These are phyloP conservation scores for Zaprionus ornatus DNA, from an alignment of 1,140 invertebrate genomes.

Conservation along the genomic window DNA sequence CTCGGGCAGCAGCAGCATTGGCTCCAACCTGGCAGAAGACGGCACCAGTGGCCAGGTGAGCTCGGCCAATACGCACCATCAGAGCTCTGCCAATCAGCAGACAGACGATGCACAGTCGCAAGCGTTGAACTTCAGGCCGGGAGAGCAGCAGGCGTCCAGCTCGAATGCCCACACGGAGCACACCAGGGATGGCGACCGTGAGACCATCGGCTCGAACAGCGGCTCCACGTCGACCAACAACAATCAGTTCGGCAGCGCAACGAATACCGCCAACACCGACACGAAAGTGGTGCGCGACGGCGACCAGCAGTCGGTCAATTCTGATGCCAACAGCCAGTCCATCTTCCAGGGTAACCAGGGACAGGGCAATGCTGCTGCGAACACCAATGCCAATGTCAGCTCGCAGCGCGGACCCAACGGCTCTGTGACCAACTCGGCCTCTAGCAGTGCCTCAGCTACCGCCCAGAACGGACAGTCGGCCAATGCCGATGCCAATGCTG, in stretches of 20 bases:
- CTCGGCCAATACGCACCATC: constrained; percentile 74
- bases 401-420: constrained; percentile 62
- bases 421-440: constrained; percentile 64
- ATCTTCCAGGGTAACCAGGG: constrained; percentile 74
- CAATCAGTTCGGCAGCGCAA: constrained; percentile 63
- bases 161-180: constrained; percentile 73
- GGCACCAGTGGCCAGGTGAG: constrained; percentile 77
- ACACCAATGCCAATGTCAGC: constrained; percentile 63
- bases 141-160: constrained; percentile 69
- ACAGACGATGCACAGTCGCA: constrained; percentile 69
- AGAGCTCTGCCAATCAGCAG: constrained; percentile 30
- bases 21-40: constrained; percentile 74
- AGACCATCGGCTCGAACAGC: constrained; percentile 63
- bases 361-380: constrained; percentile 59
- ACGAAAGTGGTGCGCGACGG: constrained; percentile 55
- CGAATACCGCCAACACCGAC: constrained; percentile 74
- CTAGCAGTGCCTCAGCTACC: constrained; percentile 59
- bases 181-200: constrained; percentile 40
- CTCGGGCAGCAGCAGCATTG: constrained; percentile 69
- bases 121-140: constrained; percentile 62
- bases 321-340: constrained; percentile 75
- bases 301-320: constrained; percentile 45
- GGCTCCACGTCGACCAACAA: constrained; percentile 69
- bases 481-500: constrained; percentile 64
- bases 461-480: constrained; percentile 54